These are phyloP conservation scores for Rotaria magnacalcarata DNA, from an alignment of 2,888 invertebrate genomes.

Conservation along the genomic window DNA sequence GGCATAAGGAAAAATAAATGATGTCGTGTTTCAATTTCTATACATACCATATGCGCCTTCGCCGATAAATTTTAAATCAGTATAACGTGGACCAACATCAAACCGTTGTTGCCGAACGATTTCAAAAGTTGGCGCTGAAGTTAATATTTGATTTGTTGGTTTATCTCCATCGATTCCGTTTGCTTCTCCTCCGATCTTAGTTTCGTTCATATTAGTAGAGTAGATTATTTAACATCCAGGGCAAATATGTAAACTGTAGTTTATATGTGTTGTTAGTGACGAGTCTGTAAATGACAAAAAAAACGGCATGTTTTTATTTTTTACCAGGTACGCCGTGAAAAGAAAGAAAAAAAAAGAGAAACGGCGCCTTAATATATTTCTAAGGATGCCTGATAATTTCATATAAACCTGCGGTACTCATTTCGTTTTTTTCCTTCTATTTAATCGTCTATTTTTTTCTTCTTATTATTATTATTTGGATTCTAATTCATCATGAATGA, in stretches of 20 bases:
- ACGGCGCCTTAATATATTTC: not conserved
- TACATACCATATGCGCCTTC: conserved; percentile 99
- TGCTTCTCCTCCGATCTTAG: not conserved
- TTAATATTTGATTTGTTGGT: not conserved
- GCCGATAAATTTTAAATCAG: conserved; percentile 89
- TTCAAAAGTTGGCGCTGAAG: not conserved
- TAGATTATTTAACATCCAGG: not conserved
- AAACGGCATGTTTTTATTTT: too few relatives aligned
- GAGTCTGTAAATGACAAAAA: not conserved
- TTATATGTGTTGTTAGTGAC: not conserved
- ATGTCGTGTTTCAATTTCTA: not conserved
- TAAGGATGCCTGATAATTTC: not conserved
- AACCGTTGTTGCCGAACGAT: conserved; percentile 38
- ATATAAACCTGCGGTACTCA: not conserved
- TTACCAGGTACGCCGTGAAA: too few relatives aligned
- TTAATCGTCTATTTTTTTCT: not conserved
- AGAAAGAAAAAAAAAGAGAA: not conserved
- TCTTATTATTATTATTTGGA: not conserved
- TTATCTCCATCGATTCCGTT: not conserved
- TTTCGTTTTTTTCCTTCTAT: not conserved
- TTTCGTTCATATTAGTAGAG: not conserved
- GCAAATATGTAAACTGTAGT: not conserved
- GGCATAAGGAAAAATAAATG: too few relatives aligned
- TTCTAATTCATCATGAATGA: not conserved
- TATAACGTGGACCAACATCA: conserved; percentile 71